Conservation (phyloP, 2,888 invertebrate species). For the Mamestra brassicae region DNA sequence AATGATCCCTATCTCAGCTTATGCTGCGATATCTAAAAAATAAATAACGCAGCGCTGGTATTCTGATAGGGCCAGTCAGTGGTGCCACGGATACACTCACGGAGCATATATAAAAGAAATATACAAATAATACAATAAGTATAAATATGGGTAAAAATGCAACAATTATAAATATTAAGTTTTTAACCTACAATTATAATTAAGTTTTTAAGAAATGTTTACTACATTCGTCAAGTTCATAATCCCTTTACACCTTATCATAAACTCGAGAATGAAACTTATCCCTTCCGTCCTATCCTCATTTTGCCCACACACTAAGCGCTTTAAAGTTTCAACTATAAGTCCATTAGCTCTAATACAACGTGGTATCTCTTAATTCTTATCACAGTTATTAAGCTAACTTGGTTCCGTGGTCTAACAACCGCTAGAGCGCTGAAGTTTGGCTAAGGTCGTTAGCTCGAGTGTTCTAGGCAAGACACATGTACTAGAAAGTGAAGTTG, state of each 20-base stretch:
- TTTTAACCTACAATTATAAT: too few species aligned
- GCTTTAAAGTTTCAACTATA: constrained; percentile 31
- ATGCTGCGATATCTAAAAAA: too few species aligned
- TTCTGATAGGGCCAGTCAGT: too few species aligned
- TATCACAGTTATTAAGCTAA: constrained; percentile 61
- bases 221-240: neutral
- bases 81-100: too few species aligned
- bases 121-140: too few species aligned
- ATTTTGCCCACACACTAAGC: constrained; percentile 9
- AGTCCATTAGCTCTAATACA: constrained; percentile 31
- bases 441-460: constrained; percentile 42
- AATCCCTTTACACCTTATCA: neutral
- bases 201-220: neutral
- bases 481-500: neutral
- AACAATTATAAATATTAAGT: too few species aligned
- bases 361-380: constrained; percentile 29
- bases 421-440: constrained; percentile 40
- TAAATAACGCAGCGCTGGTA: too few species aligned
- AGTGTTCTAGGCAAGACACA: constrained; percentile 34
- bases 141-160: too few species aligned
- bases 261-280: neutral
- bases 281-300: neutral
- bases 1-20: too few species aligned
- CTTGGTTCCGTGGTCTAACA: constrained; percentile 41
- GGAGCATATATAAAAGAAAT: too few species aligned